These are phyloP conservation scores for Griposia aprilina DNA, from an alignment of 2,888 invertebrate species.

Conservation along the genomic window DNA sequence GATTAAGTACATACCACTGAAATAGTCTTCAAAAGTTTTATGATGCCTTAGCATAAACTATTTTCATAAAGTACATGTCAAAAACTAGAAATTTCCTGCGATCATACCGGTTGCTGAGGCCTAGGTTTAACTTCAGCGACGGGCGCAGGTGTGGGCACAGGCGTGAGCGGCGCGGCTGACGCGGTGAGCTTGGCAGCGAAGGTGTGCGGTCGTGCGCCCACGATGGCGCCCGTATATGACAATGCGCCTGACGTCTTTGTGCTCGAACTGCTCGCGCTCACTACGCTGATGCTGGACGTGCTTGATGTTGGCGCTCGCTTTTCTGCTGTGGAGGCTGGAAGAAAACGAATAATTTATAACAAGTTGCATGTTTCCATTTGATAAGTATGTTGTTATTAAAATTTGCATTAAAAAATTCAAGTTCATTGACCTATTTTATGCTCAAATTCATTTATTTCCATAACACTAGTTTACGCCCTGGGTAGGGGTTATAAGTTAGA, in stretches of 20 bases:
- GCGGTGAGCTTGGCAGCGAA: constrained; percentile 94
- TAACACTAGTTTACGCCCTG: neutral
- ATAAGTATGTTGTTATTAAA: neutral
- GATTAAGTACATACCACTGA: neutral
- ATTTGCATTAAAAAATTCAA: neutral
- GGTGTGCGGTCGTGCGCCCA: constrained; percentile 92
- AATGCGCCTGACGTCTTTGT: constrained; percentile 80
- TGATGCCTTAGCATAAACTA: neutral
- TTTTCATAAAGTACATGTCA: neutral
- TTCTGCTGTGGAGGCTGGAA: constrained; percentile 74
- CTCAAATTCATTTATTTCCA: neutral
- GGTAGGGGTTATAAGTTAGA: neutral
- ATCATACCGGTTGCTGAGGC: constrained; percentile 61
- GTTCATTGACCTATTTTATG: neutral
- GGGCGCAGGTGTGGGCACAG: constrained; percentile 71
- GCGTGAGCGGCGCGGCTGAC: constrained; percentile 72
- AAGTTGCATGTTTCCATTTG: neutral
- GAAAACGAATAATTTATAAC: neutral
- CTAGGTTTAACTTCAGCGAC: constrained; percentile 62
- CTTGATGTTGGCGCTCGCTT: constrained; percentile 80
- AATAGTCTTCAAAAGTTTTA: neutral
- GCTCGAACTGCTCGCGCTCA: constrained; percentile 69
- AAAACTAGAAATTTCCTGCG: neutral
- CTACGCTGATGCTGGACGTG: constrained; percentile 28
- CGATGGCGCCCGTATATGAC: constrained; percentile 88